Evolutionary conservation across 1,140 invertebrate species (phyloP), one percentile per base, ranked within the genome.

Genomic region (Oreohelix idahoensis): DNA sequence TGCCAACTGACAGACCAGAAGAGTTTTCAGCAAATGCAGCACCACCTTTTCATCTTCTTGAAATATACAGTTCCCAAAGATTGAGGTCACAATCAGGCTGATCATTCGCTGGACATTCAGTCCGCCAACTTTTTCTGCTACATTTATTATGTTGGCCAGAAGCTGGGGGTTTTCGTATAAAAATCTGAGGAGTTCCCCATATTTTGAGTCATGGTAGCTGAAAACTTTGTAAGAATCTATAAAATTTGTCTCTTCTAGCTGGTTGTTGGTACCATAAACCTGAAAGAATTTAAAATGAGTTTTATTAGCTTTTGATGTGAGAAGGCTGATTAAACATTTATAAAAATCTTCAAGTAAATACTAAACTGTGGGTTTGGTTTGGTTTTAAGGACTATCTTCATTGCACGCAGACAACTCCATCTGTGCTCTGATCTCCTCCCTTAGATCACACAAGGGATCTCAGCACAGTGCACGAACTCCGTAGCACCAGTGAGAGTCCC

Each of bases 201-300:
- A 95, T 66, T 95, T 92, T 32, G 95, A 95, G 89, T 96, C 95
- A 94, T 97, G 94, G 88, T 92, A 91, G 45, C 89, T 90, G 26
- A 93, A 87, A 73, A 95, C 95, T 93, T 97, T 97, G 90, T 97
- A 97, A 39, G 95, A 96, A 92, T 98, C 97, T 53, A 97, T 93
- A 92, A 99, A 98, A 75, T 95, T 94, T 2, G 96, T 95, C 88
- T 95, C 95, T 86, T 97, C 96, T 36, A 98, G 93, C 66, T 94
- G 92, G 91, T 96, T 96, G 13, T 96, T 96, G 86, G 95, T 94
- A 82, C 95, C 49, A 39, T 82, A 82, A 39, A 63, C 71, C 80
- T 82, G 80, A 39, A 39, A n/a, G n/a, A n/a, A n/a, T n/a, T n/a
- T n/a, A n/a, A n/a, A n/a, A n/a, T n/a, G n/a, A n/a, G n/a, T n/a